Base-by-base conservation (phyloP, 2,888 invertebrate species). In the Troides aeacus region DNA sequence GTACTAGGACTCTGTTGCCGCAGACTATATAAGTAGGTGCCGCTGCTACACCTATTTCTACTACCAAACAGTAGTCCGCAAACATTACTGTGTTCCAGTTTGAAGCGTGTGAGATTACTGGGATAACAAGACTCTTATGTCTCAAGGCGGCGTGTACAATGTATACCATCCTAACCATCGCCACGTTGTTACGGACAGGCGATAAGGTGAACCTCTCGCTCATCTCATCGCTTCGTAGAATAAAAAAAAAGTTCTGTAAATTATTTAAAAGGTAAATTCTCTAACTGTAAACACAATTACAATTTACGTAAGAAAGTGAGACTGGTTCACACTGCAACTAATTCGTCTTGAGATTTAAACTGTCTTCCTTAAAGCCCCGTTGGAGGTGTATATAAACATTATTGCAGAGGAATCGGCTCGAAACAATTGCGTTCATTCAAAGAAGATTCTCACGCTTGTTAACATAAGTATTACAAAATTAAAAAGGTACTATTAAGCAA, bases 381-480 rank as follows among this genome's bases (percentile, higher is more conserved):
- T 59, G 58, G 62, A 66, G 39, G 62, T 62, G 36, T 66, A 39
- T 70, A 58, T 65, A 66, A 65, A 66, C 69, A 66, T 61, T 62
- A 65, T 67, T 67, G 66, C 63, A 50, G 68, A 24, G 59, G 68
- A 64, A 60, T 64, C 53, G 60, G 24, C 21, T 61, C 24, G 50
- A 70, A 50, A 66, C 70, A 66, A 70, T 70, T 66, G 66, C 62
- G 39, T 42, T 42, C 21, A 64, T 66, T 66, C 64, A 17, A 59
- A 64, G 70, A 66, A 63, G 21, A 24, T 67, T 70, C 66, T 66
- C 70, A 70, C 64, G 70, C 63, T 67, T 66, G 70, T 70, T 70
- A 70, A 70, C 70, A 70, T 46, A 63, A 70, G 60, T 64, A 70
- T 70, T 70, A 70, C 70, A 70, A 70, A 70, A 70, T 70, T 70